Percentiles rank a stretch among this genome's conserved stretches.
Conservation (phyloP, 1,140 invertebrate species). For the Akabosia matsudoensis region DNA sequence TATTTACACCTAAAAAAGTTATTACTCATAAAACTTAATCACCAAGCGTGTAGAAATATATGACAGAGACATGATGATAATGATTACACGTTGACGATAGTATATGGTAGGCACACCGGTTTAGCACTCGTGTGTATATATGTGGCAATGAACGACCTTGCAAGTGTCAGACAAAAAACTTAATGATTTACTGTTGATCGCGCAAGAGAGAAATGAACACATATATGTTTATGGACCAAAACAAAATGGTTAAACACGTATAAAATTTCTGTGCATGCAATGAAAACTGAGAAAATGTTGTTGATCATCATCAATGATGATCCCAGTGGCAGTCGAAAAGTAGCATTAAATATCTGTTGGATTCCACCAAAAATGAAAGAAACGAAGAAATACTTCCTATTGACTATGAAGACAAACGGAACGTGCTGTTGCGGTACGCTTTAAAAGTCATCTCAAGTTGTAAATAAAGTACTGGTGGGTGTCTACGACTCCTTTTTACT, state of each 20-base stretch:
- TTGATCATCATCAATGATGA: background rate
- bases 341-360: background rate
- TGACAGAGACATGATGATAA: too few species aligned
- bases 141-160: conserved; percentile 18
- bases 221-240: background rate
- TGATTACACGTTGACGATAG: background rate
- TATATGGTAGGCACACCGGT: background rate
- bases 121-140: background rate
- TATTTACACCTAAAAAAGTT: background rate
- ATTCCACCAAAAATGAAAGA: background rate
- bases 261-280: background rate
- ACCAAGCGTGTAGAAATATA: background rate
- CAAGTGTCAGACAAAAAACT: conserved; percentile 18
- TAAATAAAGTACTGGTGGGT: background rate
- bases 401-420: background rate
- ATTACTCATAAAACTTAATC: background rate
- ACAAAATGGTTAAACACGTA: background rate
- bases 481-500: background rate
- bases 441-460: too few species aligned
- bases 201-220: background rate
- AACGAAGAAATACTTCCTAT: background rate
- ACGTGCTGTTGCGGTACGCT: background rate
- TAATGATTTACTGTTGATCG: conserved; percentile 20
- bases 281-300: background rate
- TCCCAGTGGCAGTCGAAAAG: background rate